A percentile compares a stretch with the other conserved stretches of the same genome.
Evolutionary conservation across 2,888 invertebrate genomes (phyloP).

Genomic region (Merodon equestris): DNA sequence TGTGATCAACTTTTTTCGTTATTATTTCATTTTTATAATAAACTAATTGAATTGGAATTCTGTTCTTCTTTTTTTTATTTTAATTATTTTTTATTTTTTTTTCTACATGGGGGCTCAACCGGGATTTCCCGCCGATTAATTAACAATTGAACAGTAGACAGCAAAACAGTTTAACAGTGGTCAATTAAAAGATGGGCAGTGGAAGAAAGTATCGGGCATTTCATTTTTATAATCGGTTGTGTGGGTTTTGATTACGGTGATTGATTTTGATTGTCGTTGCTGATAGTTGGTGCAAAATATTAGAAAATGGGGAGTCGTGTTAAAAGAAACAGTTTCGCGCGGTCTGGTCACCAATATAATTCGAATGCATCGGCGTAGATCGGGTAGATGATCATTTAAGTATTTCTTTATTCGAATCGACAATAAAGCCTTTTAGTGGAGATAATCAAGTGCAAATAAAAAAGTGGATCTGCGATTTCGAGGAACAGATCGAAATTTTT

Average conservation of each 20-base stretch:
- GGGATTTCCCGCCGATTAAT: background rate
- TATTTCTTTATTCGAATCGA: constrained; percentile 3
- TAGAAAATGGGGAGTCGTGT: no score
- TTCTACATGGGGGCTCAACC: constrained; percentile 1
- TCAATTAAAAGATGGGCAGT: background rate
- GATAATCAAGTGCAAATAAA: background rate
- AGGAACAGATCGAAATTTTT: no score
- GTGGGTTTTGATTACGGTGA: no score
- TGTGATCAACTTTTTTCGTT: no score
- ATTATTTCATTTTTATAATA: background rate
- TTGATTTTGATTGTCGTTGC: background rate
- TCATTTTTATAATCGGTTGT: no score
- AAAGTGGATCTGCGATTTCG: no score
- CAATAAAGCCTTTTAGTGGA: background rate
- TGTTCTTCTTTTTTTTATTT: background rate
- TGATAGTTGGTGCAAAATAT: background rate
- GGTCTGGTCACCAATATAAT: constrained; percentile 10
- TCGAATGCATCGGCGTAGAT: background rate
- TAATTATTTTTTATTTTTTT: background rate
- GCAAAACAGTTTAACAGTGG: background rate
- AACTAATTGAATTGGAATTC: background rate
- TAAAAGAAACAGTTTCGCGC: background rate
- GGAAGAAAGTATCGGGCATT: no score
- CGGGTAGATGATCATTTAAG: background rate
- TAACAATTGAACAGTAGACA: background rate